Evolutionary conservation across 1,140 invertebrate genomes (phyloP), one percentile per base, ranked within the genome.

Genomic region (Drosophila murphyi): DNA sequence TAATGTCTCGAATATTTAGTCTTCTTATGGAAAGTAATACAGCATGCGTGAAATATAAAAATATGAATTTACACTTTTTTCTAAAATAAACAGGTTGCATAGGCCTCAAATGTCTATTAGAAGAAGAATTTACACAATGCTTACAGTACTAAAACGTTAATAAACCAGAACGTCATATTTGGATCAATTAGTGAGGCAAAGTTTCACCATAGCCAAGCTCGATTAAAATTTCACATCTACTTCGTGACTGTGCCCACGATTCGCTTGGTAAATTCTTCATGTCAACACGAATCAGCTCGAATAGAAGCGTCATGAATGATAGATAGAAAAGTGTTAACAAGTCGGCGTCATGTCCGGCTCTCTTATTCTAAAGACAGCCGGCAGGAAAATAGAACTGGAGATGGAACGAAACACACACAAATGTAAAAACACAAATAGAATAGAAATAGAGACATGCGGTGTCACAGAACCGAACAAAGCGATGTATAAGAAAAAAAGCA

Each of bases 401-500:
- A 29, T 55, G 56, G 52, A 56, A 72, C 31, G 61, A 51, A 65
- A 45, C 10, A 43, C 10, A 43, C 0, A 61, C 72, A 61, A 41
- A 72, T 52, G 34, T 6, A 41, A 48, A 34, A 32, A 34, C 32
- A 69, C 57, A 20, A 82, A 50, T 54, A 39, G 52, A 43, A 67
- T 57, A 48, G 48, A 43, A 67, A 50, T 29, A 34, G 78, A 82
- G 59, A 74, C 75, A 78, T 64, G 62, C 69, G 56, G 65, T 90
- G 86, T 83, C 81, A 86, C 76, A 70, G 54, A 56, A 61, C 54
- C 86, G 68, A 65, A 88, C 70, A 80, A 80, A 78, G 81, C 80
- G 62, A 61, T 74, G 67, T 81, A 88, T 88, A 88, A 88, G 86
- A 90, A 86, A 88, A 88, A 86, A 88, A 83, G 72, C 82, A 79